phyloP scores from a whole-genome alignment of 1,140 invertebrate species.

The Pseudomyrmex gracilis region DNA sequence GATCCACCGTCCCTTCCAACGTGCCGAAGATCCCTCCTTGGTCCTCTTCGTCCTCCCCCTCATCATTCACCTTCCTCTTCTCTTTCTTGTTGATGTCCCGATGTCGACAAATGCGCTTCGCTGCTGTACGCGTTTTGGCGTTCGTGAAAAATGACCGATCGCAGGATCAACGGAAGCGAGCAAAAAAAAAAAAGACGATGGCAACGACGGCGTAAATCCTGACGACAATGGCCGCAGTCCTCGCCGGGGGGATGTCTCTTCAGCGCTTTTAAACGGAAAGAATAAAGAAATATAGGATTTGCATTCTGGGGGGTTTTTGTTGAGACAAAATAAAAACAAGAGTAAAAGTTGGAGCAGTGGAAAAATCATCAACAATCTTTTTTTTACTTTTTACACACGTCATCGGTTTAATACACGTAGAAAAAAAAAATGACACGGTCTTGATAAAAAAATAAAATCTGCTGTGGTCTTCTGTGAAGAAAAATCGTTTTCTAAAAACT shows the following conservation, averaged over 20 bases:
- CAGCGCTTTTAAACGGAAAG: background rate
- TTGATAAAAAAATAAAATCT: constrained; percentile 3
- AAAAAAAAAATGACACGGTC: too few species aligned
- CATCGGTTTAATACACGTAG: too few species aligned
- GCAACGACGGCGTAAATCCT: background rate
- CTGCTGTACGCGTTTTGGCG: constrained; percentile 21
- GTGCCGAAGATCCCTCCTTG: background rate
- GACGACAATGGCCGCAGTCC: constrained; percentile 6
- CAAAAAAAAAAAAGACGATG: background rate
- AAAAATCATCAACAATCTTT: too few species aligned
- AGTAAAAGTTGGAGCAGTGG: too few species aligned
- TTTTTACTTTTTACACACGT: too few species aligned
- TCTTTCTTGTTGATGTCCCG: constrained; percentile 28
- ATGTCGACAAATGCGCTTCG: constrained; percentile 30
- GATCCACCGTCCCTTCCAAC: constrained; percentile 65
- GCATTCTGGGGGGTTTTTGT: background rate
- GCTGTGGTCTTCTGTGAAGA: too few species aligned
- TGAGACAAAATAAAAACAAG: background rate
- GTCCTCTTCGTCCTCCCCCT: constrained; percentile 15
- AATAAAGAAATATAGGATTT: background rate
- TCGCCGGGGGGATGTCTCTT: background rate
- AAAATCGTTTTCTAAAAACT: background rate
- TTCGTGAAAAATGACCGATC: constrained; percentile 16
- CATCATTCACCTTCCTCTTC: constrained; percentile 15
- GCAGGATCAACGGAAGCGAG: constrained; percentile 14